Evolutionary conservation across 2,113 vertebrate species (phyloP), one percentile per base, ranked within the genome.

Genomic region (Balaeniceps rex): DNA sequence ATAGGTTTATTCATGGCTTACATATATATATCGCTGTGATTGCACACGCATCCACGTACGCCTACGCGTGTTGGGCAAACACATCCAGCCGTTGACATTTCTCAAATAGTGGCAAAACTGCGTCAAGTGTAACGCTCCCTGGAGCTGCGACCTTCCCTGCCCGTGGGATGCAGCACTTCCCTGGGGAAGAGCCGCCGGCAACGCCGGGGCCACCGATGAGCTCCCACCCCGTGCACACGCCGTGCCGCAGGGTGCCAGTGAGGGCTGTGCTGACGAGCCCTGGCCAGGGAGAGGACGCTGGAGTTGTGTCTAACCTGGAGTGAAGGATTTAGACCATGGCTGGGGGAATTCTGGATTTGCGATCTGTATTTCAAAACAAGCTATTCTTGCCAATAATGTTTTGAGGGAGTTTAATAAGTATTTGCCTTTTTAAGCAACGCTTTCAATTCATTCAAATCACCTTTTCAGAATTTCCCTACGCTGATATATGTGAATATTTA

Each of bases 71-170:
- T 25, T 42, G 74, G 46, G n/a, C 31, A 34, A 55, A 13, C 29
- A 0, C 31, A 3, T 8, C 19, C 38, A 34, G 21, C n/a, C 52
- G 8, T 8, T 19, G 6, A 2, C 9, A 1, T 38, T 18, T 34
- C 60, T 15, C 52, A 54, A 38, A 52, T 2, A 6, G 19, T 1
- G 24, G 38, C 7, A 66, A 52, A 68, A 22, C 38, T 1, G 10
- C 1, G 5, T 7, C 18, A 49, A 42, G 22, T 0, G 1, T 7
- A 3, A 11, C 0, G 8, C 2, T 58, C 4, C 22, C 19, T 0
- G 0, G 38, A 69, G 63, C 28, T 5, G 54, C 0, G 8, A 24
- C 76, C 14, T 33, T 28, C 63, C 47, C 77, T 26, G 28, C 36
- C n/a, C 5, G 0, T 3, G 44, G 40, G 57, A 44, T 14, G 33